Conservation (phyloP, 2,888 invertebrate genomes). For the Pinctada fucata region DNA sequence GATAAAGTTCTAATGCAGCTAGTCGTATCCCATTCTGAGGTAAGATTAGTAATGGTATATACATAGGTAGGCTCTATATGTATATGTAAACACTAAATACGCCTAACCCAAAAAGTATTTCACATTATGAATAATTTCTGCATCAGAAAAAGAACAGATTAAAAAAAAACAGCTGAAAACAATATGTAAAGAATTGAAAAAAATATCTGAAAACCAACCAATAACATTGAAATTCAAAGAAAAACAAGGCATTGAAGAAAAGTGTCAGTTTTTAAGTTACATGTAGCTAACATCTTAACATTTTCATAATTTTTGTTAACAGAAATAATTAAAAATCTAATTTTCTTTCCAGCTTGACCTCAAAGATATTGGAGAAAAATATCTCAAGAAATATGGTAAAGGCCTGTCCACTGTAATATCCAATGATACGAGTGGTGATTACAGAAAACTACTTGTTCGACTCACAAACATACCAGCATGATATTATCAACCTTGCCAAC, state of each 20-base stretch:
- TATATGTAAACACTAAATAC: no score
- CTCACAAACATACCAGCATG: conserved; percentile 33
- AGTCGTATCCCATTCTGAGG: conserved; percentile 59
- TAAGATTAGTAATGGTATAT: conserved; percentile 20
- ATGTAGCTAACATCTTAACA: no score
- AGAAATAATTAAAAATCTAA: no score
- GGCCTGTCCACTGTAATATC: conserved; percentile 57
- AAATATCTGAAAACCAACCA: no score
- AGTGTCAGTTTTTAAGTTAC: no score
- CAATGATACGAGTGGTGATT: conserved; percentile 68
- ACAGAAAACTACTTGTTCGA: conserved; percentile 59
- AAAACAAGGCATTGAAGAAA: no score
- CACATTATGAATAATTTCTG: no score
- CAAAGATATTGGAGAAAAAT: conserved; percentile 62
- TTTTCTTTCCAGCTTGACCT: conserved; percentile 64
- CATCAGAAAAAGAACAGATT: not conserved
- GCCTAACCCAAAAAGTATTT: no score
- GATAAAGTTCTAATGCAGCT: conserved; percentile 60
- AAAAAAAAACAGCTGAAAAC: not conserved
- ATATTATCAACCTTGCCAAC: no score
- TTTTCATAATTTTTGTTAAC: no score
- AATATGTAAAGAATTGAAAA: not conserved
- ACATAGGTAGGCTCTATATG: no score
- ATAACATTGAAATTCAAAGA: no score
- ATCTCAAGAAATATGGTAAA: conserved; percentile 57